These are phyloP conservation scores for Drosophila kepulauana DNA, from an alignment of 1,140 invertebrate species.

Conservation along the genomic window DNA sequence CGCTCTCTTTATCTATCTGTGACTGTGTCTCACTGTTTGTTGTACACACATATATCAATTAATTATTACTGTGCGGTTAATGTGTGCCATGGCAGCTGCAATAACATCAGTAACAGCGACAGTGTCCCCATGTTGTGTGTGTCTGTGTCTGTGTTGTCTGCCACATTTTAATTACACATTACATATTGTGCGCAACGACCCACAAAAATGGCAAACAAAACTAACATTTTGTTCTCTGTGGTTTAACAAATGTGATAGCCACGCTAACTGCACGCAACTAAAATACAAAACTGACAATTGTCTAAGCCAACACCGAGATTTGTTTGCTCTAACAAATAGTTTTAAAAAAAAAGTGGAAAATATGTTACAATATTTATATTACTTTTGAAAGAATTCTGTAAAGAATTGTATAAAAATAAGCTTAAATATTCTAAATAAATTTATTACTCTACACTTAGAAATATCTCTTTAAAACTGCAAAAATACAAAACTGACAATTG, in stretches of 20 bases:
- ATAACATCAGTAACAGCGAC: conserved; percentile 47
- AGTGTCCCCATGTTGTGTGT: conserved; percentile 45
- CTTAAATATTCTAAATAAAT: too few relatives aligned
- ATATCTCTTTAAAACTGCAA: background rate
- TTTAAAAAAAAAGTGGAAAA: too few relatives aligned
- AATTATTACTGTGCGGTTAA: conserved; percentile 76
- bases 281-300: background rate
- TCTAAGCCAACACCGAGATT: background rate
- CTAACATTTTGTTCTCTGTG: conserved; percentile 72
- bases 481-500: background rate
- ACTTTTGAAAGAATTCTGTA: too few relatives aligned
- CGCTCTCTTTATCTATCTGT: conserved; percentile 7
- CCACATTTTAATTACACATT: conserved; percentile 80
- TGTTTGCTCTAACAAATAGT: conserved; percentile 7
- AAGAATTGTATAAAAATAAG: too few relatives aligned
- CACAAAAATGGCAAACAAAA: conserved; percentile 59
- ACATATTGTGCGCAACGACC: conserved; percentile 57
- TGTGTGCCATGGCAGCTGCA: conserved; percentile 43
- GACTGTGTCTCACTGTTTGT: conserved; percentile 35
- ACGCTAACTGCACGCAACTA: conserved; percentile 12
- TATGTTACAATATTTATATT: too few relatives aligned
- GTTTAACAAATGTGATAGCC: conserved; percentile 61
- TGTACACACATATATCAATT: conserved; percentile 59
- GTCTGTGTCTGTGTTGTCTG: conserved; percentile 62
- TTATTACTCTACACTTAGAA: too few relatives aligned